Evolutionary conservation across 2,113 vertebrate genomes (phyloP).

Genomic region (Entosphenus tridentatus): DNA sequence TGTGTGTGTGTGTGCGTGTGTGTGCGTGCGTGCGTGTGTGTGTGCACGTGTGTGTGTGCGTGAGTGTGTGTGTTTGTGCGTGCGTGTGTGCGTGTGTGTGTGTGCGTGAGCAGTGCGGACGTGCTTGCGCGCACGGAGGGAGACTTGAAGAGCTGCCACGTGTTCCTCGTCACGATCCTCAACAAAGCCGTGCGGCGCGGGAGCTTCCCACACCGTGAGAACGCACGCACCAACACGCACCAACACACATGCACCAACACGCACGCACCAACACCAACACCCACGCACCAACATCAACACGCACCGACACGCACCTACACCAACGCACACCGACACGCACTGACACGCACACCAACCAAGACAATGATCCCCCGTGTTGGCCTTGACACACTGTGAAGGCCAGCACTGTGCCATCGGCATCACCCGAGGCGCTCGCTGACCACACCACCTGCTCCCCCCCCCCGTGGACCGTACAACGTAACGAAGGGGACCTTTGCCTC

Average conservation of each 20-base stretch:
- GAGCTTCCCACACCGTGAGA: constrained; percentile 88
- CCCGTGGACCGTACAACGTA: background rate
- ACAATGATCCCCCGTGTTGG: background rate
- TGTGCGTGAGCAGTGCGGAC: constrained; percentile 19
- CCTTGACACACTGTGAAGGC: too few relatives aligned
- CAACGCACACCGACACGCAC: too few relatives aligned
- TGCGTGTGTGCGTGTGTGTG: background rate
- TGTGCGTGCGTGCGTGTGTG: background rate
- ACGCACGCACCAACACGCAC: background rate
- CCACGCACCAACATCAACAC: too few relatives aligned
- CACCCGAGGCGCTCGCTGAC: background rate
- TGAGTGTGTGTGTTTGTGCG: background rate
- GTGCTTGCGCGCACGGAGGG: constrained; percentile 97
- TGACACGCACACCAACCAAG: background rate
- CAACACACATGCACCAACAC: too few relatives aligned
- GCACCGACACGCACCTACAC: too few relatives aligned
- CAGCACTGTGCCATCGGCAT: background rate
- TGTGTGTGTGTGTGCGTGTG: background rate
- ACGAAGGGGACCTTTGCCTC: background rate
- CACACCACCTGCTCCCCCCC: background rate
- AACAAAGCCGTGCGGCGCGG: constrained; percentile 91
- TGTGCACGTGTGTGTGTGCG: too few relatives aligned
- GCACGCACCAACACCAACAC: too few relatives aligned
- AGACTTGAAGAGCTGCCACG: constrained; percentile 94
- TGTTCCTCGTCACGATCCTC: constrained; percentile 87